Evolutionary conservation across 2,113 vertebrate genomes (phyloP).

Genomic region (Cyrtonyx montezumae): DNA sequence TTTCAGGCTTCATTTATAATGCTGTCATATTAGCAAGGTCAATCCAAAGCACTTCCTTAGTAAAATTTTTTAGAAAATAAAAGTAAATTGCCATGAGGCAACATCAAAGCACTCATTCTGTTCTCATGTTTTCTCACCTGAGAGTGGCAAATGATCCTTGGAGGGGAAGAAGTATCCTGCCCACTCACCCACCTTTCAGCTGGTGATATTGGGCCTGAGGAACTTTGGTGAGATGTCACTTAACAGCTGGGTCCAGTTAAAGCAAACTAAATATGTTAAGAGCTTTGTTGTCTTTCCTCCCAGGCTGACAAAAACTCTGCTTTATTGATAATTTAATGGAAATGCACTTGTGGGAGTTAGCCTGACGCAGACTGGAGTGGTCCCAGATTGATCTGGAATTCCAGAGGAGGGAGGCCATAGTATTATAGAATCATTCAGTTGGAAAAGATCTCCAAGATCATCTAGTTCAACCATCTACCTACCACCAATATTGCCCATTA

Average conservation of each 20-base stretch:
- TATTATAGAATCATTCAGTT: no score
- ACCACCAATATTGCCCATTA: no score
- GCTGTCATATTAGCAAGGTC: background rate
- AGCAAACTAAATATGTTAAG: background rate
- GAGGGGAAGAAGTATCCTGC: background rate
- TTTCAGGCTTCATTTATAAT: background rate
- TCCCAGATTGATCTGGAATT: background rate
- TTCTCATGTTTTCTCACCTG: background rate
- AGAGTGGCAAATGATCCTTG: background rate
- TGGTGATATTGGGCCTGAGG: background rate
- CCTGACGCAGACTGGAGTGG: background rate
- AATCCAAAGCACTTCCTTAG: background rate
- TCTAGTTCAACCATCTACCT: no score
- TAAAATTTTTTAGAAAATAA: background rate
- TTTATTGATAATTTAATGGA: background rate
- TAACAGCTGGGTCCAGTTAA: background rate
- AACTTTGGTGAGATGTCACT: background rate
- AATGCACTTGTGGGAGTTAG: background rate
- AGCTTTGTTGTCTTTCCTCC: background rate
- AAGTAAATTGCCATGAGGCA: background rate
- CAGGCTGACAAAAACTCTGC: background rate
- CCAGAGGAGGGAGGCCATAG: accelerated
- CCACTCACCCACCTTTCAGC: background rate
- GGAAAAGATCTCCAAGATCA: no score
- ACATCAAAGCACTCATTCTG: background rate